phyloP scores from a whole-genome alignment of 2,888 invertebrate species.

The Eupithecia insigniata region DNA sequence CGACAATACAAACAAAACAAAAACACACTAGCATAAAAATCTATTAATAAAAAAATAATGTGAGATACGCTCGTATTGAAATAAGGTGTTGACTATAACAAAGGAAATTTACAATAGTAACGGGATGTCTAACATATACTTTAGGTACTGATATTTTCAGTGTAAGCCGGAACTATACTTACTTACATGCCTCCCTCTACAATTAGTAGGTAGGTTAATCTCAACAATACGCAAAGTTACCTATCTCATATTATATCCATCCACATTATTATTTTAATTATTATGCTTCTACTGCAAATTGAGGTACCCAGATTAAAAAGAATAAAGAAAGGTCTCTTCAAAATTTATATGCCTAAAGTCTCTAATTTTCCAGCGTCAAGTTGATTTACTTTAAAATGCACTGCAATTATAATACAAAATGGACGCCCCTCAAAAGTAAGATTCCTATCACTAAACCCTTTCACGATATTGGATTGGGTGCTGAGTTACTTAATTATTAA shows the following conservation, averaged over 20 bases:
- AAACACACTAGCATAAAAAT: no score
- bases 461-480: constrained; percentile 33
- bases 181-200: neutral
- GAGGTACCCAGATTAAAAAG: neutral
- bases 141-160: neutral
- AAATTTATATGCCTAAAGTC: neutral
- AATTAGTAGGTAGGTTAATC: neutral
- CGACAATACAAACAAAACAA: no score
- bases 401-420: constrained; percentile 29
- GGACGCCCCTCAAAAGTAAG: constrained; percentile 21
- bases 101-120: no score
- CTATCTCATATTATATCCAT: neutral
- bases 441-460: constrained; percentile 39
- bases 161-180: neutral
- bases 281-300: neutral
- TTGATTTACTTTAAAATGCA: constrained; percentile 26
- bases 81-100: no score
- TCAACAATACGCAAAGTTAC: neutral
- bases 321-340: constrained; percentile 5
- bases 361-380: constrained; percentile 15
- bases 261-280: no score
- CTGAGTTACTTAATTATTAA: constrained; percentile 31
- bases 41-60: no score
- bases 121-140: no score
- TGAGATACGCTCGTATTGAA: no score